Conservation (phyloP, 2,113 vertebrate genomes). For the Sinocyclocheilus grahami region DNA sequence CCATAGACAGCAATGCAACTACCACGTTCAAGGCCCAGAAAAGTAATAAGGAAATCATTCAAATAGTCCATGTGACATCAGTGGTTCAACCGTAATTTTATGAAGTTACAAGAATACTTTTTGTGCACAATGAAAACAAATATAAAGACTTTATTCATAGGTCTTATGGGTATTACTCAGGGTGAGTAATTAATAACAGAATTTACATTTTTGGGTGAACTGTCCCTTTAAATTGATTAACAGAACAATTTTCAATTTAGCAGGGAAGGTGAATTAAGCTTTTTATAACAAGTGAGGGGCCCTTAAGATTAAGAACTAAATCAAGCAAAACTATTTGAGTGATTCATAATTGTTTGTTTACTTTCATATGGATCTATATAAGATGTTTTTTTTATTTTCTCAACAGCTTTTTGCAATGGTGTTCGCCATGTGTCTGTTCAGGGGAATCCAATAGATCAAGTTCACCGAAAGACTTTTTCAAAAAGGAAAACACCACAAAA, state of each 20-base stretch:
- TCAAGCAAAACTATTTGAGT: neutral
- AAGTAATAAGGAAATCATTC: too few relatives aligned
- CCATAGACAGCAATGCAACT: too few relatives aligned
- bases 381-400: slow-evolving; percentile 20
- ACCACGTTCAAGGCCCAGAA: too few relatives aligned
- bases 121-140: too few relatives aligned
- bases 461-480: slow-evolving; percentile 58
- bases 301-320: neutral
- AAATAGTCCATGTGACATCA: too few relatives aligned
- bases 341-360: neutral
- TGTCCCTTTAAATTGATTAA: neutral
- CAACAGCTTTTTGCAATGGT: slow-evolving; percentile 92
- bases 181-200: too few relatives aligned
- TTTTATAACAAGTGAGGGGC: neutral
- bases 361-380: neutral
- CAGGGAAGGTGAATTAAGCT: neutral
- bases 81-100: too few relatives aligned
- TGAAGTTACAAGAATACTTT: too few relatives aligned
- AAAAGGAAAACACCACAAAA: slow-evolving; percentile 67
- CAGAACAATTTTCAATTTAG: neutral
- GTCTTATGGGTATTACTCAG: too few relatives aligned
- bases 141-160: too few relatives aligned
- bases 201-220: too few relatives aligned
- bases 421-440: slow-evolving; percentile 96
- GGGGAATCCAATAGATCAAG: slow-evolving; percentile 87